phyloP scores from a whole-genome alignment of 2,797 vertebrate genomes.

The Hoplostethus atlanticus region DNA sequence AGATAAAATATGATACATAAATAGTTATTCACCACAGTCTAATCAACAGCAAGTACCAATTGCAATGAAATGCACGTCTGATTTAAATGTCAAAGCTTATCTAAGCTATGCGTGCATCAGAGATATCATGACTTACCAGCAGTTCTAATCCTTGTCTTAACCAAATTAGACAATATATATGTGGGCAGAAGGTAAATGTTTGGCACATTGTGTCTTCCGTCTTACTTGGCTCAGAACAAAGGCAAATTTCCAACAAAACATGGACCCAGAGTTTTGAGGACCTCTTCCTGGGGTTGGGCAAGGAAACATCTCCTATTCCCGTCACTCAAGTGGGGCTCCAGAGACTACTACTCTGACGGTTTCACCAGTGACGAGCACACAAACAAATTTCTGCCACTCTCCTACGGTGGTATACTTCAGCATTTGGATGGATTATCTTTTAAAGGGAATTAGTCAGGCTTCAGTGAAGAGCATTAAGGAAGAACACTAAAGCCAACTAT shows the following conservation, averaged over 20 bases:
- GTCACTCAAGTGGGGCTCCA: too few relatives aligned
- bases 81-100: constrained; percentile 72
- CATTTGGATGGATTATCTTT: too few relatives aligned
- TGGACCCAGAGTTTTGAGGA: constrained; percentile 31
- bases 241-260: constrained; percentile 49
- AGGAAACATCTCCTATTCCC: constrained; percentile 1
- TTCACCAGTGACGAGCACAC: too few relatives aligned
- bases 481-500: constrained; percentile 12
- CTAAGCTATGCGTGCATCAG: constrained; percentile 43
- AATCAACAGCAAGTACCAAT: constrained; percentile 25
- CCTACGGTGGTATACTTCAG: too few relatives aligned
- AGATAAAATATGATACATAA: constrained; percentile 11
- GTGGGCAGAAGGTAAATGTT: constrained; percentile 32
- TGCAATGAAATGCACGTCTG: constrained; percentile 49
- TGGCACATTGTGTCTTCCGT: constrained; percentile 18
- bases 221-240: constrained; percentile 20
- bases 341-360: too few relatives aligned
- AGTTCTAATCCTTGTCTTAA: constrained; percentile 41
- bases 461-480: constrained; percentile 4
- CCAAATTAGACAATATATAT: constrained; percentile 35
- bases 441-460: too few relatives aligned
- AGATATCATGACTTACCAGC: constrained; percentile 16
- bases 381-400: too few relatives aligned
- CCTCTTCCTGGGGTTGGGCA: neutral
- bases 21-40: constrained; percentile 45